Evolutionary conservation across 2,888 invertebrate genomes (phyloP), one percentile per base, ranked within the genome.

Genomic region (Pediacus dermestoides): DNA sequence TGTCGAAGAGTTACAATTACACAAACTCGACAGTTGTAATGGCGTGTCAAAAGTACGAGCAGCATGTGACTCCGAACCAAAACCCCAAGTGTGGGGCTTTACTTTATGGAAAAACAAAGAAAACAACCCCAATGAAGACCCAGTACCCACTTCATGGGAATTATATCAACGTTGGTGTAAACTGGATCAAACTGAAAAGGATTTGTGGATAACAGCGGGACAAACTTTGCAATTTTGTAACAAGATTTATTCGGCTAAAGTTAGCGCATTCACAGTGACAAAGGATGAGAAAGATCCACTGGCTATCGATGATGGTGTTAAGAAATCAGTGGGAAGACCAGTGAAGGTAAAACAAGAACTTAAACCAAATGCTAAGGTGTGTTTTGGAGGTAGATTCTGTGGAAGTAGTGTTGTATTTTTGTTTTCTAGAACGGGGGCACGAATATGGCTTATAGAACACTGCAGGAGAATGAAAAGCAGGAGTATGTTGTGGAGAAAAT

Each of bases 81-180:
- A 88, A 66, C 82, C 88, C 4, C 85, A 88, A 70, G 84, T 88
- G 6, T 88, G 89, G 88, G 88, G 86, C 22, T 89, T 88, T 61
- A 71, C 86, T 2, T 64, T 89, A 25, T 89, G 88, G 88, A 89
- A 89, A 60, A 76, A 75, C 39, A 74, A 77, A 6, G 77, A 80
- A 53, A 58, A 73, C 22, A 66, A 67, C 73, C 70, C 44, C 12
- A 52, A 49, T 49, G 74, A 74, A 13, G 75, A 78, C 3, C 39
- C 42, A 14, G 37, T 14, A 28, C 8, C 28, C 3, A 23, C 9
- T 23, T 23, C 23, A 4, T 89, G 89, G 89, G 78, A 81, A 46
- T 70, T 88, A 6, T 89, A 88, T 64, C 87, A 88, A 62, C 80
- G 81, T 52, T 89, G 89, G 89, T 84, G 86, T 48, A 82, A 85